phyloP scores from a whole-genome alignment of 2,797 vertebrate genomes.

The Pagetopsis macropterus region DNA sequence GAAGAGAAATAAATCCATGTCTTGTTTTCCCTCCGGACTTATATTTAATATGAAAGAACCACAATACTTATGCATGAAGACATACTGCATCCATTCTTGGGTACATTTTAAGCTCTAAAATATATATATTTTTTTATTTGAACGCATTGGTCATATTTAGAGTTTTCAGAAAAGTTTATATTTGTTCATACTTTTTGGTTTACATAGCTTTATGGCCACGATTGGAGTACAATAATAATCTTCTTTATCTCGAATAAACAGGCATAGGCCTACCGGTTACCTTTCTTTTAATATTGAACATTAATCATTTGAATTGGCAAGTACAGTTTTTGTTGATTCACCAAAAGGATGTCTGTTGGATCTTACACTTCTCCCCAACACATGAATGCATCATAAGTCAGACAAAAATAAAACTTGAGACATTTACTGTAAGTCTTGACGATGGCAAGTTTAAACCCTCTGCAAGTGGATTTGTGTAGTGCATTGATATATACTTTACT shows the following conservation, averaged over 20 bases:
- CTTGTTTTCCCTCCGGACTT: background rate
- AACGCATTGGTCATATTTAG: background rate
- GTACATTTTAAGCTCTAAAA: background rate
- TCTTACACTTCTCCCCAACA: background rate
- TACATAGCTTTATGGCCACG: too few relatives aligned
- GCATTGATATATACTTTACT: background rate
- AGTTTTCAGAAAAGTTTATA: background rate
- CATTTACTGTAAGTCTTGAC: background rate
- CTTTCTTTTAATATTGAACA: background rate
- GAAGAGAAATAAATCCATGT: background rate
- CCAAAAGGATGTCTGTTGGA: too few relatives aligned
- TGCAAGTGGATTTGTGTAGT: constrained; percentile 17
- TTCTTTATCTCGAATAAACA: background rate
- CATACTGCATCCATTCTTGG: background rate
- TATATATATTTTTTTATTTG: background rate
- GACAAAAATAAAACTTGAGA: constrained; percentile 7
- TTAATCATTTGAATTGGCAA: background rate
- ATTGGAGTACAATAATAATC: background rate
- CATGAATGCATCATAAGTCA: constrained; percentile 2
- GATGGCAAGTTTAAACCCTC: background rate
- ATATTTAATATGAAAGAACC: background rate
- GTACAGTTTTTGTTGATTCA: background rate
- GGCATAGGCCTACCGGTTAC: background rate
- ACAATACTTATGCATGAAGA: background rate
- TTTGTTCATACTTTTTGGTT: background rate